A percentile compares a stretch with the other conserved stretches of the same genome.
Evolutionary conservation across 1,140 invertebrate genomes (phyloP).

Genomic region (Panagrolaimus sp.): DNA sequence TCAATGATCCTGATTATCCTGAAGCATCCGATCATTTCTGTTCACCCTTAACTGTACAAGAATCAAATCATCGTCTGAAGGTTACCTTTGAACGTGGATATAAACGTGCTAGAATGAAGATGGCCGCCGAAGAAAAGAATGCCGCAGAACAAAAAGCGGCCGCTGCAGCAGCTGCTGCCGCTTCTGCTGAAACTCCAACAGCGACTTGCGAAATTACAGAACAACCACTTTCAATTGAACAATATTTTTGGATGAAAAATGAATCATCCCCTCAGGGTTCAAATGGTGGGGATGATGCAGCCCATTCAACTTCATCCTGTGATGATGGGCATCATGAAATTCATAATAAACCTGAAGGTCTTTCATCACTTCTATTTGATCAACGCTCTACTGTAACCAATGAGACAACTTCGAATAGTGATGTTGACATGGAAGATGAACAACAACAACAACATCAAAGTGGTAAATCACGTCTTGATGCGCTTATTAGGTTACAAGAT

Average conservation of each 20-base stretch:
- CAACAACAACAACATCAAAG: not conserved
- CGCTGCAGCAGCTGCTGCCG: not conserved
- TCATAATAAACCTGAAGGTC: not conserved
- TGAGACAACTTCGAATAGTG: slow-evolving; percentile 7
- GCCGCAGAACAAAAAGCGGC: slow-evolving; percentile 13
- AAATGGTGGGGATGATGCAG: not conserved
- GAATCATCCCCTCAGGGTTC: slow-evolving; percentile 1
- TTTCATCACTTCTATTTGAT: not conserved
- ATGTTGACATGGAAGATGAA: slow-evolving; percentile 9
- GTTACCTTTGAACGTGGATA: slow-evolving; percentile 42
- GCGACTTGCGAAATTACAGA: slow-evolving; percentile 23
- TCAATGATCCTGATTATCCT: slow-evolving; percentile 47
- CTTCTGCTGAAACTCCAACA: not conserved
- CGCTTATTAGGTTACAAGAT: slow-evolving; percentile 27
- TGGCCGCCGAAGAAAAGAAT: slow-evolving; percentile 32
- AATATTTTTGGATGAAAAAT: slow-evolving; percentile 23
- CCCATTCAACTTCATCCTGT: not conserved
- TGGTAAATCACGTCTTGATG: slow-evolving; percentile 20
- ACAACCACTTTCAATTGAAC: slow-evolving; percentile 19
- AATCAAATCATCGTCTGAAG: slow-evolving; percentile 46
- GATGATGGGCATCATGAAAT: slow-evolving; percentile 16
- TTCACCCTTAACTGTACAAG: slow-evolving; percentile 38
- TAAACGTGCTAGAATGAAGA: slow-evolving; percentile 46
- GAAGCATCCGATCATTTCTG: slow-evolving; percentile 45
- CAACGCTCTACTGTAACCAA: slow-evolving; percentile 7